Conservation (phyloP, 2,113 vertebrate species). For the Zootoca vivipara region DNA sequence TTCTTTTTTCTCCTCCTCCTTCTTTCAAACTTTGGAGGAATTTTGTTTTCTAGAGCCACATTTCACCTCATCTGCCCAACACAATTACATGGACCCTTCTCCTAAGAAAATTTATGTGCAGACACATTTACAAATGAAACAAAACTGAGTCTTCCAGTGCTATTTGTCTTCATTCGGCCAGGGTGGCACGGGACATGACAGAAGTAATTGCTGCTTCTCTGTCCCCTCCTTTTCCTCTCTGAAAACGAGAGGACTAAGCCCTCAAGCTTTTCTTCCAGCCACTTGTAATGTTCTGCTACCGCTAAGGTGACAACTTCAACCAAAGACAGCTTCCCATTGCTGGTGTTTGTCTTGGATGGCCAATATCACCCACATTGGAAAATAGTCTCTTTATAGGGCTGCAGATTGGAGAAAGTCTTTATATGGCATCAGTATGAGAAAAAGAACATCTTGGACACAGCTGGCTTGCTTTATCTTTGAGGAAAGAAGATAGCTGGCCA, state of each 20-base stretch:
- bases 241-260: neutral
- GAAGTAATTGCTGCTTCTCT: neutral
- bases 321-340: neutral
- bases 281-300: neutral
- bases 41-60: neutral
- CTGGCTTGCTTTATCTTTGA: neutral
- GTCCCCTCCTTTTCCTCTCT: neutral
- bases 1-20: neutral
- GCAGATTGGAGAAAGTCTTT: neutral
- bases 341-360: neutral
- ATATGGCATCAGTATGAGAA: neutral
- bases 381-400: neutral
- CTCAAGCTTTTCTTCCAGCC: neutral
- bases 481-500: neutral
- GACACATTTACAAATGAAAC: slow-evolving; percentile 21
- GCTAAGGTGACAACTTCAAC: neutral
- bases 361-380: neutral
- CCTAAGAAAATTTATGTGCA: neutral
- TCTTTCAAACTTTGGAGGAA: neutral
- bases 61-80: neutral
- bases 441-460: neutral
- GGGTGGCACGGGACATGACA: neutral
- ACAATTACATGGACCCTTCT: neutral
- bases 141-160: neutral
- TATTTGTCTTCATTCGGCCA: slow-evolving; percentile 8